These are phyloP conservation scores for Arnoldichthys spilopterus DNA, from an alignment of 2,797 vertebrate species.

Conservation along the genomic window DNA sequence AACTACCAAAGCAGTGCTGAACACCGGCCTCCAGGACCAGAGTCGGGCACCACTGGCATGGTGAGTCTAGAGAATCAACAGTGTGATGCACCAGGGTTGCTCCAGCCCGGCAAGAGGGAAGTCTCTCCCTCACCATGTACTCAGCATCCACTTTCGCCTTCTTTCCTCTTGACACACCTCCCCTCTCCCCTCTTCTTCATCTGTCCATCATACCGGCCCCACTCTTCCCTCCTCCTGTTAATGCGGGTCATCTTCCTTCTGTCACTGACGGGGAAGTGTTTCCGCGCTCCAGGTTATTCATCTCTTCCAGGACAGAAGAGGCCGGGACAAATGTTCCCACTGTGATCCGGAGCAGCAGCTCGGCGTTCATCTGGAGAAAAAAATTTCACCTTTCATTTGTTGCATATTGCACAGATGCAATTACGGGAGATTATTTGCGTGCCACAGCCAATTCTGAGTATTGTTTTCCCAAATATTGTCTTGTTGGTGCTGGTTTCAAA, in stretches of 20 bases:
- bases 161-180: neutral
- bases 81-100: neutral
- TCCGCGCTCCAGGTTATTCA: slow-evolving; percentile 29
- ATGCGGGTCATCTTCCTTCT: slow-evolving; percentile 22
- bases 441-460: slow-evolving; percentile 52
- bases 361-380: slow-evolving; percentile 4
- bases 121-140: neutral
- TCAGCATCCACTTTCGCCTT: slow-evolving; percentile 13
- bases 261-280: slow-evolving; percentile 25
- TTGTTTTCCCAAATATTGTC: slow-evolving; percentile 52
- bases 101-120: neutral
- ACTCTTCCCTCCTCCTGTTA: slow-evolving; percentile 15
- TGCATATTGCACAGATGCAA: slow-evolving; percentile 48
- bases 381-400: slow-evolving; percentile 48
- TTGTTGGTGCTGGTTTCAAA: slow-evolving; percentile 48
- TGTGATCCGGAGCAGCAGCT: slow-evolving; percentile 7
- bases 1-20: too few species aligned
- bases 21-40: too few species aligned
- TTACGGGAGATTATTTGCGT: slow-evolving; percentile 49
- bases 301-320: slow-evolving; percentile 23
- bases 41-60: too few species aligned
- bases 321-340: slow-evolving; percentile 10
- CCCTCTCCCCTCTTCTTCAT: slow-evolving; percentile 17
- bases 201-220: slow-evolving; percentile 43
- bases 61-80: too few species aligned